Evolutionary conservation across 2,888 invertebrate genomes (phyloP).

Genomic region (Phaonia tiefii): DNA sequence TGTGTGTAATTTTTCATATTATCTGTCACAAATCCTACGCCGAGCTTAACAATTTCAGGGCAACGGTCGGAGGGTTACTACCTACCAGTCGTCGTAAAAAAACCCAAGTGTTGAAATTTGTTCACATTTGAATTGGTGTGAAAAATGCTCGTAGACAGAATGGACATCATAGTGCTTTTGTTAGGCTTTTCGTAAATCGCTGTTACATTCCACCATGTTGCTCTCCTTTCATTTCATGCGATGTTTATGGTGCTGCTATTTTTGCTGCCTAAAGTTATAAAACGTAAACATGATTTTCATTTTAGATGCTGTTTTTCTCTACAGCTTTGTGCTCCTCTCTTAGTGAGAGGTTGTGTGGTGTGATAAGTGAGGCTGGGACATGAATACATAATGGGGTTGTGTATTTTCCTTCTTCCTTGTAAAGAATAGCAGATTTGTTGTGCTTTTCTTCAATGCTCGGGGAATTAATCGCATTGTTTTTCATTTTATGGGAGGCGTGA

Average conservation of each 20-base stretch:
- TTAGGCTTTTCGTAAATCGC: too few relatives aligned
- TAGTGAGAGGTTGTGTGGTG: constrained; percentile 1
- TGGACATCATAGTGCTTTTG: background rate
- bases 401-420: background rate
- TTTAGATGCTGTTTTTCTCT: constrained; percentile 32
- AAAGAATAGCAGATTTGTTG: background rate
- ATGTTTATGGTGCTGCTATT: background rate
- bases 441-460: background rate
- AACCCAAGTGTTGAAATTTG: constrained; percentile 40
- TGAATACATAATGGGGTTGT: background rate
- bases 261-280: constrained; percentile 40
- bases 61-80: background rate
- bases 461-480: background rate
- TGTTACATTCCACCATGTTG: background rate
- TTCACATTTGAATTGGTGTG: constrained; percentile 38
- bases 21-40: constrained; percentile 33
- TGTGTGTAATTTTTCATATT: constrained; percentile 2
- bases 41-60: background rate
- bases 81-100: background rate
- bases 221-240: background rate
- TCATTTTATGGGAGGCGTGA: background rate
- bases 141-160: constrained; percentile 9
- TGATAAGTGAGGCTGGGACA: background rate
- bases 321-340: constrained; percentile 13
- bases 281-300: constrained; percentile 51